Evolutionary conservation across 92 coral and sea anemone species (phyloP), one percentile per base, ranked within the genome.

Genomic region (Epizoanthus stellaris): DNA sequence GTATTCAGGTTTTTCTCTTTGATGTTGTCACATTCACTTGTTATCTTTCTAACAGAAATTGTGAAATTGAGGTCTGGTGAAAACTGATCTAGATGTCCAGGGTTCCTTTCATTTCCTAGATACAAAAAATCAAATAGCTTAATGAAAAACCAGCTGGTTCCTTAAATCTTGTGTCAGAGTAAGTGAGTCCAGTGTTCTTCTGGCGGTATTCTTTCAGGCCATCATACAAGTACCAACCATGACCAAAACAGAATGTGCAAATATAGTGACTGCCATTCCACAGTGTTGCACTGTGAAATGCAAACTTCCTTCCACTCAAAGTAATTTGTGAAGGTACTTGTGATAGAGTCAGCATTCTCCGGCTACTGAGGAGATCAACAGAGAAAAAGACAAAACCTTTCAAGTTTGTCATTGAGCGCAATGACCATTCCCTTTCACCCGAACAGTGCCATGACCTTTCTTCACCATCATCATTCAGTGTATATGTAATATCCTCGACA

Each of bases 191-290:
- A 42, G 90, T 19, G 21, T 71, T 73, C 74, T 70, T 69, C 53
- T 19, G 56, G 19, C 25, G 30, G 67, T 71, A 16, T 49, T 69
- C 90, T 58, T 80, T 87, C 56, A 87, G 17, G 64, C 90, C 90
- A 87, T 87, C 86, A 73, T 81, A 87, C 81, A 59, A 42, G 42
- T 14, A 70, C 90, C 90, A 87, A 49, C 73, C 71, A 71, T 80
- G 67, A 65, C 56, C 60, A 36, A 59, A 82, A 59, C 38, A 57
- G 59, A 88, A 82, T 45, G 82, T 68, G 34, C 79, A 25, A 82
- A 84, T 84, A 57, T 83, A 88, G 72, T 88, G 91, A 12, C 80
- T 70, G 34, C 91, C 91, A 88, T 84, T 85, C 81, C 85, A 87
- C 47, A 80, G 81, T 67, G 85, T 87, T 66, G 86, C 81, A 87